A percentile compares a stretch with the other conserved stretches of the same genome.
These are phyloP conservation scores for Amblyjoppa proteus DNA, from an alignment of 2,888 invertebrate species.

Conservation along the genomic window DNA sequence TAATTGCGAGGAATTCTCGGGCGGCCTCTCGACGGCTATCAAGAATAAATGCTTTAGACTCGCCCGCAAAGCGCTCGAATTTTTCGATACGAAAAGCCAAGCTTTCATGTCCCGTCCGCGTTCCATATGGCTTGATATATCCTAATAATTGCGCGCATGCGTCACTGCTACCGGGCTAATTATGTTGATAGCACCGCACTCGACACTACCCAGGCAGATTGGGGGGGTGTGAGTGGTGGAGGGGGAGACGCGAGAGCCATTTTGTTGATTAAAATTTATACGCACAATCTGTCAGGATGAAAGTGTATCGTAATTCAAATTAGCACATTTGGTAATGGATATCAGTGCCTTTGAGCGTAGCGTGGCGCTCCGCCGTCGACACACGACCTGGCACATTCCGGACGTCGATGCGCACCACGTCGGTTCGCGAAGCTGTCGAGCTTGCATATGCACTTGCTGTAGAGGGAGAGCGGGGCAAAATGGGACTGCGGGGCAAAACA, in stretches of 20 bases:
- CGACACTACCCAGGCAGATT: constrained; percentile 76
- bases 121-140: constrained; percentile 71
- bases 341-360: constrained; percentile 62
- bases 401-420: constrained; percentile 18
- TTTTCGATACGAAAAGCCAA: constrained; percentile 39
- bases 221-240: constrained; percentile 62
- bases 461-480: not conserved
- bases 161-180: constrained; percentile 80
- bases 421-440: not conserved
- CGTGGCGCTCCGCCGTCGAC: not conserved
- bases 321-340: constrained; percentile 73
- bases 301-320: constrained; percentile 77
- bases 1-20: constrained; percentile 36
- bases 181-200: constrained; percentile 76
- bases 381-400: not conserved
- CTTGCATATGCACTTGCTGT: not conserved
- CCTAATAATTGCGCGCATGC: constrained; percentile 80
- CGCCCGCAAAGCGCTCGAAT: constrained; percentile 3
- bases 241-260: constrained; percentile 70
- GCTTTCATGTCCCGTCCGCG: constrained; percentile 68
- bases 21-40: constrained; percentile 32
- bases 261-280: constrained; percentile 81
- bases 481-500: too few species aligned
- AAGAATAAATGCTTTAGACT: constrained; percentile 57
- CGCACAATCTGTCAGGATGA: constrained; percentile 71